phyloP scores from a whole-genome alignment of 2,888 invertebrate species.

The Mechanitis mazaeus region DNA sequence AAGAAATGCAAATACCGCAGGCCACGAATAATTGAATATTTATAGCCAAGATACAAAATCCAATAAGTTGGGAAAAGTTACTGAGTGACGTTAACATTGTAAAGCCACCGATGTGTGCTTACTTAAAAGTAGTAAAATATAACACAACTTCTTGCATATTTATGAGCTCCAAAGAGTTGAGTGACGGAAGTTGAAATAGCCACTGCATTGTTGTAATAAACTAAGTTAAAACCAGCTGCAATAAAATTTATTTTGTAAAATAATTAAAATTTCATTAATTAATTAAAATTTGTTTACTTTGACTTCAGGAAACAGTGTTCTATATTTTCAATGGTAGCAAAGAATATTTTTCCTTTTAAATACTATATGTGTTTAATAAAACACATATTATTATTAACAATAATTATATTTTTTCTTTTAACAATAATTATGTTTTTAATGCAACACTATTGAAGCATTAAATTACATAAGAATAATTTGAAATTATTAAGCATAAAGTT shows the following conservation, averaged over 20 bases:
- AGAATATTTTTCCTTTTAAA: no score
- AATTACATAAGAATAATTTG: no score
- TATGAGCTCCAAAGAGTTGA: slow-evolving; percentile 67
- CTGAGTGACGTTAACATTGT: slow-evolving; percentile 52
- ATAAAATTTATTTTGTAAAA: slow-evolving; percentile 24
- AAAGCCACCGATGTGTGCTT: slow-evolving; percentile 39
- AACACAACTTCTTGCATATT: slow-evolving; percentile 61
- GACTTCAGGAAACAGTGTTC: no score
- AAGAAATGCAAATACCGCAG: slow-evolving; percentile 38
- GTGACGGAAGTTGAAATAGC: slow-evolving; percentile 65
- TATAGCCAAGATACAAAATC: slow-evolving; percentile 61
- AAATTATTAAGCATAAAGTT: no score
- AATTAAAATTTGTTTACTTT: no score
- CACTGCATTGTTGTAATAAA: slow-evolving; percentile 31
- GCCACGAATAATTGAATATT: slow-evolving; percentile 54
- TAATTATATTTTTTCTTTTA: no score
- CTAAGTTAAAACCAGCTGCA: slow-evolving; percentile 20
- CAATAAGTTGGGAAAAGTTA: slow-evolving; percentile 54
- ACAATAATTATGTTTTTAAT: no score
- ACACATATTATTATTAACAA: no score
- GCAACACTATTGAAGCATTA: no score
- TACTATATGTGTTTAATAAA: no score
- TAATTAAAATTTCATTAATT: background rate
- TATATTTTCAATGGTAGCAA: no score
- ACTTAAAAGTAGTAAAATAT: slow-evolving; percentile 49